A percentile compares a stretch with the other conserved stretches of the same genome.
Conservation (phyloP, 2,888 invertebrate species). For the Oxystoma pomonae region DNA sequence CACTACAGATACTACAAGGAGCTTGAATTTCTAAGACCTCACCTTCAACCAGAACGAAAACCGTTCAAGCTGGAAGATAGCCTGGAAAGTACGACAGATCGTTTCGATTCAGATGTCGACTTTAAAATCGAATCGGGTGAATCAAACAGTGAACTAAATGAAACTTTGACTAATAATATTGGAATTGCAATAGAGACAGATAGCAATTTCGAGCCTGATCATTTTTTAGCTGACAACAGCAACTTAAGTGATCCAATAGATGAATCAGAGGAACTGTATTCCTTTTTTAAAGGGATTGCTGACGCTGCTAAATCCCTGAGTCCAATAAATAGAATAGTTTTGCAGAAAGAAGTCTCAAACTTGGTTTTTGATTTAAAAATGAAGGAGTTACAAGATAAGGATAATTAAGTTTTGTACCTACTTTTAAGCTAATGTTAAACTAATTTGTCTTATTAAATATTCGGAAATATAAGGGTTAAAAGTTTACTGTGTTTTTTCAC, state of each 20-base stretch:
- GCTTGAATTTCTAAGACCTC: conserved; percentile 25
- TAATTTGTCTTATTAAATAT: no score
- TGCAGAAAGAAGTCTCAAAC: conserved; percentile 27
- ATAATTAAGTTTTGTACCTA: no score
- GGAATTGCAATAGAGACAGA: background rate
- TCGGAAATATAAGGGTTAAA: no score
- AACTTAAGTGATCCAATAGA: background rate
- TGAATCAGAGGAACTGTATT: conserved; percentile 23
- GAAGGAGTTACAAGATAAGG: conserved; percentile 18
- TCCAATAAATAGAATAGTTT: conserved; percentile 24
- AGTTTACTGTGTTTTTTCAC: no score
- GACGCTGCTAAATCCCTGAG: conserved; percentile 27
- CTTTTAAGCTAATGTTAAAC: no score
- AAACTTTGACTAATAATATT: background rate
- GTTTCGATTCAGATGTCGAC: background rate
- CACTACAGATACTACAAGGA: conserved; percentile 25
- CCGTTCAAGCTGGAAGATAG: background rate
- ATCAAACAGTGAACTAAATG: background rate
- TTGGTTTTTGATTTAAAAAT: conserved; percentile 26
- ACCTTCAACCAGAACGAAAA: background rate
- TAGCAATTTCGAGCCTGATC: background rate
- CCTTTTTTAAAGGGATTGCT: conserved; percentile 27
- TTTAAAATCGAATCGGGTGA: background rate
- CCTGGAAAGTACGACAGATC: background rate
- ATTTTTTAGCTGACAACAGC: background rate